Percentiles rank a stretch among this genome's conserved stretches.
phyloP scores from a whole-genome alignment of 2,888 invertebrate species.

The Embidobia sp. region DNA sequence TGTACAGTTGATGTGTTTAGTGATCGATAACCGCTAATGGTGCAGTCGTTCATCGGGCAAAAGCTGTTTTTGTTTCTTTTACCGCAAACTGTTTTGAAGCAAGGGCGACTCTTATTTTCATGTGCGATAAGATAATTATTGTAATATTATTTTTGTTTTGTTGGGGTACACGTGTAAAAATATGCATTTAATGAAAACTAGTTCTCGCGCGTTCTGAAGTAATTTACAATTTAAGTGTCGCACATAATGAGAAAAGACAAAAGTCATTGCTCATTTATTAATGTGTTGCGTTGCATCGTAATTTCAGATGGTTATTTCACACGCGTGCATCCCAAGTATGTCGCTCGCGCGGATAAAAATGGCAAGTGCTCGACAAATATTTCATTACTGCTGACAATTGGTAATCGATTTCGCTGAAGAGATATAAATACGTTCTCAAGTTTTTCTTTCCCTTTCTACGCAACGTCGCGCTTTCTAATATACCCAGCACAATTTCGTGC shows the following conservation, averaged over 20 bases:
- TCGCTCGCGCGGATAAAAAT: constrained; percentile 31
- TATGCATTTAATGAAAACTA: too few relatives aligned
- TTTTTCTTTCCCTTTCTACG: constrained; percentile 50
- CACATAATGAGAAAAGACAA: constrained; percentile 7
- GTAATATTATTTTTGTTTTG: too few relatives aligned
- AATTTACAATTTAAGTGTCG: not conserved
- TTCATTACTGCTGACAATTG: constrained; percentile 58
- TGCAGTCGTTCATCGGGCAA: too few relatives aligned
- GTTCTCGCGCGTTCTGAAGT: too few relatives aligned
- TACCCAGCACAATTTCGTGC: constrained; percentile 47
- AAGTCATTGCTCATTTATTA: constrained; percentile 21
- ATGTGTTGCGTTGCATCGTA: constrained; percentile 24
- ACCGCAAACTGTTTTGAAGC: too few relatives aligned
- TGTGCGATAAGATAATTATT: too few relatives aligned
- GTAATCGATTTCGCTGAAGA: constrained; percentile 59
- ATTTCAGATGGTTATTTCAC: constrained; percentile 45
- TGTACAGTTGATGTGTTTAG: too few relatives aligned
- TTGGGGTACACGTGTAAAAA: too few relatives aligned
- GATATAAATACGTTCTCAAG: constrained; percentile 51
- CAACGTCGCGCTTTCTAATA: constrained; percentile 40
- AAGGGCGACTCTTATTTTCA: too few relatives aligned
- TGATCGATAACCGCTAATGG: too few relatives aligned
- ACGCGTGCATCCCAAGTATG: constrained; percentile 49
- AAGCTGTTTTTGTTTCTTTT: too few relatives aligned
- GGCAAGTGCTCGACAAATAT: constrained; percentile 38